A percentile compares a stretch with the other conserved stretches of the same genome.
These are phyloP conservation scores for Troglohyphantes excavatus DNA, from an alignment of 2,888 invertebrate species.

Conservation along the genomic window DNA sequence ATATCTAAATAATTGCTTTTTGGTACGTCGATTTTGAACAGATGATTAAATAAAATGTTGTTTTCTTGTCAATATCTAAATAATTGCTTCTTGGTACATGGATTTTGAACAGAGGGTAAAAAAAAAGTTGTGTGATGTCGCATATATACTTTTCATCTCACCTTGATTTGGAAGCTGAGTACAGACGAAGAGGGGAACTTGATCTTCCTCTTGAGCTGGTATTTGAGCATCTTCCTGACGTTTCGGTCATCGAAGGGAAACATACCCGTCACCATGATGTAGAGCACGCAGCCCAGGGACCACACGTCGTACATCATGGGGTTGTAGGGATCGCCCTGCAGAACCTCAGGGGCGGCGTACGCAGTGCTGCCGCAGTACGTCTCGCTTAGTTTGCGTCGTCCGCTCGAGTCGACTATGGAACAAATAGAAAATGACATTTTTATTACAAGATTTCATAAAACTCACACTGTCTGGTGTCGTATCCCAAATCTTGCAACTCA, in stretches of 20 bases:
- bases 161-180: slow-evolving; percentile 18
- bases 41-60: too few relatives aligned
- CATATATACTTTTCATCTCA: too few relatives aligned
- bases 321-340: slow-evolving; percentile 89
- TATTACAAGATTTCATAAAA: too few relatives aligned
- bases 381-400: slow-evolving; percentile 89
- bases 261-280: slow-evolving; percentile 91
- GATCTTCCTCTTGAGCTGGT: slow-evolving; percentile 83
- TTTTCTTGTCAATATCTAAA: too few relatives aligned
- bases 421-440: too few relatives aligned
- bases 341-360: slow-evolving; percentile 93
- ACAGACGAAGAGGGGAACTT: slow-evolving; percentile 11
- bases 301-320: slow-evolving; percentile 90
- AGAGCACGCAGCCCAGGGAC: slow-evolving; percentile 91
- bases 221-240: slow-evolving; percentile 90
- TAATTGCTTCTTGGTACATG: too few relatives aligned
- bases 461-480: too few relatives aligned
- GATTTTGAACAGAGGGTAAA: too few relatives aligned
- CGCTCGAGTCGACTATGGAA: slow-evolving; percentile 84
- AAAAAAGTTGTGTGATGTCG: too few relatives aligned
- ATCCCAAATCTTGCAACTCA: too few relatives aligned
- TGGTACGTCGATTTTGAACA: too few relatives aligned
- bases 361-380: slow-evolving; percentile 94
- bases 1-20: too few relatives aligned
- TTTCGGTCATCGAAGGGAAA: slow-evolving; percentile 92